Conservation (phyloP, 1,140 invertebrate species). For the Drosophila tani region DNA sequence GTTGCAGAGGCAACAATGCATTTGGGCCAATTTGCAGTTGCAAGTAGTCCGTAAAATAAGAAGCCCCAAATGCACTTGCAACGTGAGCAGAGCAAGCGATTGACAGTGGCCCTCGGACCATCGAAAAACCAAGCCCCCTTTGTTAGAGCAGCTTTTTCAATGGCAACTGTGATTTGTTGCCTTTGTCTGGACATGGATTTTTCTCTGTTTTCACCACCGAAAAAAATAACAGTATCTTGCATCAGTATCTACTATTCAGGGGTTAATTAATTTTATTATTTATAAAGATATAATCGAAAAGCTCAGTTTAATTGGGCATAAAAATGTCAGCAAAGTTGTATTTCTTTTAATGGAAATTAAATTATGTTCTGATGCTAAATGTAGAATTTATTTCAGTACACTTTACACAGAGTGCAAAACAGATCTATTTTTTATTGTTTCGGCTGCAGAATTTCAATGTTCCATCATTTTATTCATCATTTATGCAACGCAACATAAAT, state of each 20-base stretch:
- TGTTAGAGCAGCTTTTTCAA: conserved; percentile 11
- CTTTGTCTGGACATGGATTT: conserved; percentile 19
- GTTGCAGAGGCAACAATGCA: conserved; percentile 18
- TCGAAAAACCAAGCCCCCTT: neutral
- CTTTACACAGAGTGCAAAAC: neutral
- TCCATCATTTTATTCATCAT: neutral
- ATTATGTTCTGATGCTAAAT: neutral
- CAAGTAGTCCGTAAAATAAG: conserved; percentile 4
- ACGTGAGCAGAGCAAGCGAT: conserved; percentile 26
- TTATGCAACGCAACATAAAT: too few relatives aligned
- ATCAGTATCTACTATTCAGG: too few relatives aligned
- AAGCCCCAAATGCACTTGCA: conserved; percentile 28
- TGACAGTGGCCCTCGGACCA: conserved; percentile 9
- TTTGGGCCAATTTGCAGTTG: conserved; percentile 37
- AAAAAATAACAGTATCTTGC: neutral
- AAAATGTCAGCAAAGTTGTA: neutral
- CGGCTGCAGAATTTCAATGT: neutral
- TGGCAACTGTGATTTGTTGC: conserved; percentile 25
- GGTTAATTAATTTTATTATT: neutral
- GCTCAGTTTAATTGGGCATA: neutral
- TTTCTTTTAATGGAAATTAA: neutral
- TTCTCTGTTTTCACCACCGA: neutral
- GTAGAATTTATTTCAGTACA: neutral
- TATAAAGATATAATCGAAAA: neutral
- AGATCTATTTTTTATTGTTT: neutral